phyloP scores from a whole-genome alignment of 1,140 invertebrate genomes.

The Plodia interpunctella region DNA sequence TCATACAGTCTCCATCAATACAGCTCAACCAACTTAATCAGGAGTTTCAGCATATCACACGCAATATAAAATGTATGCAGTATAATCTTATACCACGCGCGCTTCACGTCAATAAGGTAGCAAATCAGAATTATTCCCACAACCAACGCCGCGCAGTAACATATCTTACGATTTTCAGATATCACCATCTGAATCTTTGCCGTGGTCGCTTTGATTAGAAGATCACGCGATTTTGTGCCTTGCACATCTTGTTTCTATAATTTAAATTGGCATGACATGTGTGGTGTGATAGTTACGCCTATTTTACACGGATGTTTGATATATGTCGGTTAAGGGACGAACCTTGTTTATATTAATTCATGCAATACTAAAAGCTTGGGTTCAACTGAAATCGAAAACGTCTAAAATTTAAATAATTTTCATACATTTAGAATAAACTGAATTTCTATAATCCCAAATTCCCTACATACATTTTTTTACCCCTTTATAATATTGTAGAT shows the following conservation, averaged over 20 bases:
- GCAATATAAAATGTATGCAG: constrained; percentile 56
- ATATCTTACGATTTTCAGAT: constrained; percentile 52
- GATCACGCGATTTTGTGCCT: constrained; percentile 1
- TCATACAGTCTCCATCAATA: constrained; percentile 31
- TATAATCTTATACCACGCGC: constrained; percentile 56
- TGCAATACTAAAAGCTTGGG: too few species aligned
- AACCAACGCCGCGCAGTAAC: constrained; percentile 38
- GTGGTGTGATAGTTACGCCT: too few species aligned
- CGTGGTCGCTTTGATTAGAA: not conserved
- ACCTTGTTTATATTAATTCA: too few species aligned
- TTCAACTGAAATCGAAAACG: too few species aligned
- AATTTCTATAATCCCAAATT: too few species aligned
- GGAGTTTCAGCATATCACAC: constrained; percentile 57
- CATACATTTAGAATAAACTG: too few species aligned
- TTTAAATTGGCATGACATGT: not conserved
- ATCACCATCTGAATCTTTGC: constrained; percentile 60
- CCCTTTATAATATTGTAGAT: too few species aligned
- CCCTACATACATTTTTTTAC: too few species aligned
- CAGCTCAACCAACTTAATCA: constrained; percentile 63
- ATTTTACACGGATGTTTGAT: too few species aligned
- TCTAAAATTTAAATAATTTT: too few species aligned
- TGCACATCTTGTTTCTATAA: constrained; percentile 12
- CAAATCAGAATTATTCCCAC: constrained; percentile 37
- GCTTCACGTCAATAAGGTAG: constrained; percentile 53
- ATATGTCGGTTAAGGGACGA: too few species aligned